Conservation (phyloP, 2,113 vertebrate species). For the Campylomormyrus tamandua region DNA sequence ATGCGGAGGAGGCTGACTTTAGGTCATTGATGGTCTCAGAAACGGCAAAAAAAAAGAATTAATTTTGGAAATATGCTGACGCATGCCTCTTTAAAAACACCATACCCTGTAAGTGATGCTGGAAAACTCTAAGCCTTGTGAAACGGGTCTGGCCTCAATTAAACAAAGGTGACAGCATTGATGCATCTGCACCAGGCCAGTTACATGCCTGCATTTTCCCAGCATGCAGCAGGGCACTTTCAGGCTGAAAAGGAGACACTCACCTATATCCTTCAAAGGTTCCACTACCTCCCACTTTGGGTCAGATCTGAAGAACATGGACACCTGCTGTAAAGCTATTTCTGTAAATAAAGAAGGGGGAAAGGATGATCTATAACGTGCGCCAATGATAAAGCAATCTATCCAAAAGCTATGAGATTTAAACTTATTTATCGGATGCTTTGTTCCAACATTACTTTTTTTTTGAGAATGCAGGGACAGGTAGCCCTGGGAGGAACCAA, state of each 20-base stretch:
- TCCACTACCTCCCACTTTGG: constrained; percentile 94
- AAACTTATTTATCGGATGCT: background rate
- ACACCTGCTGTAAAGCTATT: constrained; percentile 94
- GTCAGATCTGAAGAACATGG: constrained; percentile 98
- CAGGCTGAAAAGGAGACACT: constrained; percentile 32
- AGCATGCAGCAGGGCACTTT: background rate
- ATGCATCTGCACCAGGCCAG: background rate
- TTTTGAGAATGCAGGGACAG: background rate
- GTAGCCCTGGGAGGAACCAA: background rate
- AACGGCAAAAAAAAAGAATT: too few species aligned
- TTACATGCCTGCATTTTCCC: background rate
- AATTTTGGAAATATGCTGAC: background rate
- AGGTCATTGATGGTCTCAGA: background rate
- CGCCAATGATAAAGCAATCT: background rate
- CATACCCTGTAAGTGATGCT: background rate
- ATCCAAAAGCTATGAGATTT: background rate
- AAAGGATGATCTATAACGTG: background rate
- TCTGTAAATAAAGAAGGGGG: constrained; percentile 58
- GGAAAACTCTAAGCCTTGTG: background rate
- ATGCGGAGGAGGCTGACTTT: background rate
- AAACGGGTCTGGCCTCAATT: background rate
- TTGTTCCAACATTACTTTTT: background rate
- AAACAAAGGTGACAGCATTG: background rate
- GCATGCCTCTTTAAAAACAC: background rate
- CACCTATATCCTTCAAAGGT: constrained; percentile 89